Evolutionary conservation across 2,888 invertebrate genomes (phyloP).

Genomic region (Andrena chrysosceles): DNA sequence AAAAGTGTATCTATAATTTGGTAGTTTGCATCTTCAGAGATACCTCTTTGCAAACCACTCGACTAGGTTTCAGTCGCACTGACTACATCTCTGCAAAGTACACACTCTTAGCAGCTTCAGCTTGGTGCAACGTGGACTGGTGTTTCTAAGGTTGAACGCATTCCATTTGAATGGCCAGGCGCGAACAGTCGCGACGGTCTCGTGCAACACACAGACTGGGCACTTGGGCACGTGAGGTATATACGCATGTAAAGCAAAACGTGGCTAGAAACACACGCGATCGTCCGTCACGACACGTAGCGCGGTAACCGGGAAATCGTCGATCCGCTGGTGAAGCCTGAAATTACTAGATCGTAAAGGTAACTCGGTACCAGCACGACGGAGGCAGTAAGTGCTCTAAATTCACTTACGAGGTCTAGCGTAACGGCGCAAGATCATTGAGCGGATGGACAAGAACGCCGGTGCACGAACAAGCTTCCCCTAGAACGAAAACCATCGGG

Average conservation of each 20-base stretch:
- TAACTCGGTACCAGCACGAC: constrained; percentile 27
- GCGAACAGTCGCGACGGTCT: constrained; percentile 4
- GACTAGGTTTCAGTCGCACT: too few relatives aligned
- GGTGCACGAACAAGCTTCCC: constrained; percentile 2
- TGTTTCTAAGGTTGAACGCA: not conserved
- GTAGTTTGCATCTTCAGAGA: too few relatives aligned
- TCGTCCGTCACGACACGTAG: constrained; percentile 58
- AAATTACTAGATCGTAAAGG: constrained; percentile 69
- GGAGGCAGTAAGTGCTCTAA: constrained; percentile 39
- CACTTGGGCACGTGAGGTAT: constrained; percentile 31
- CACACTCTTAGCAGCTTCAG: too few relatives aligned
- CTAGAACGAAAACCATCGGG: constrained; percentile 13
- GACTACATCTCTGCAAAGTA: too few relatives aligned
- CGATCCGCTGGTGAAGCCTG: constrained; percentile 38
- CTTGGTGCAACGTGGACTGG: too few relatives aligned
- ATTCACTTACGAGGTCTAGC: constrained; percentile 36
- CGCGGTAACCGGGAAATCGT: constrained; percentile 55
- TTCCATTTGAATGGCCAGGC: constrained; percentile 7
- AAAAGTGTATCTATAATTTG: too few relatives aligned
- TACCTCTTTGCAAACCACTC: too few relatives aligned
- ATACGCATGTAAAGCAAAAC: constrained; percentile 45
- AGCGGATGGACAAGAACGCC: constrained; percentile 1
- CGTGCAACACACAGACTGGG: constrained; percentile 29
- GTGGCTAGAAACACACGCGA: constrained; percentile 45
- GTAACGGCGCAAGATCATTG: constrained; percentile 18